These are phyloP conservation scores for Nymphalis urticae DNA, from an alignment of 2,888 invertebrate genomes.

Conservation along the genomic window DNA sequence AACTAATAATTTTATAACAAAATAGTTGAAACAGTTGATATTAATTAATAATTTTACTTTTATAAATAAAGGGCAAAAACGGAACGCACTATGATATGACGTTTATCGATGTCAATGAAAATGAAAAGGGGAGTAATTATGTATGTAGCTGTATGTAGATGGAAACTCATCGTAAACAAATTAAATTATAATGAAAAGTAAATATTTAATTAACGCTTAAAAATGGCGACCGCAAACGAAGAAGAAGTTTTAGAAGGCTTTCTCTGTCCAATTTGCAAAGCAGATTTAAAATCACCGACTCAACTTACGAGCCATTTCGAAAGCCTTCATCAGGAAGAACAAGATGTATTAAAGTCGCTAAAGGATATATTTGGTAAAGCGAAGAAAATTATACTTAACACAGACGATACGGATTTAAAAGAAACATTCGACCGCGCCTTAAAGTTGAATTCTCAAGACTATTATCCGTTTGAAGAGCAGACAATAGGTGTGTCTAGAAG, in stretches of 20 bases:
- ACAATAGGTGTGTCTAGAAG: constrained; percentile 84
- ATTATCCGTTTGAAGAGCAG: constrained; percentile 73
- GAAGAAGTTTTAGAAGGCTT: constrained; percentile 93
- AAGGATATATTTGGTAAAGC: constrained; percentile 94
- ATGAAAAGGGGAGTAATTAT: constrained; percentile 17
- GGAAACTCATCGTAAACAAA: constrained; percentile 27
- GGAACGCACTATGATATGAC: constrained; percentile 10
- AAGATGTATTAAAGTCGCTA: constrained; percentile 89
- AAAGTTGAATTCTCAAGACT: constrained; percentile 68
- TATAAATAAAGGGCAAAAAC: constrained; percentile 5
- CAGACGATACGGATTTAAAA: constrained; percentile 85
- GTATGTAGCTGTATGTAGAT: constrained; percentile 5
- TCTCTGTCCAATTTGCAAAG: constrained; percentile 96
- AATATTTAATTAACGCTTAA: constrained; percentile 40
- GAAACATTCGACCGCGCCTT: constrained; percentile 81
- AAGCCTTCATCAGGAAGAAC: constrained; percentile 92
- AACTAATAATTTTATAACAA: too few species aligned
- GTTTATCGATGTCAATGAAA: constrained; percentile 8
- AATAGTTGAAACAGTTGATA: not conserved
- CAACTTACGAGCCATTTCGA: constrained; percentile 94
- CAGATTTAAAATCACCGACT: constrained; percentile 91
- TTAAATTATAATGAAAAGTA: constrained; percentile 36
- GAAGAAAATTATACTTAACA: constrained; percentile 92
- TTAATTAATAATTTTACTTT: not conserved
- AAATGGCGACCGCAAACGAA: constrained; percentile 71